Percentiles rank a stretch among this genome's conserved stretches.
Evolutionary conservation across 2,113 vertebrate genomes (phyloP).

Genomic region (Rattus rattus): DNA sequence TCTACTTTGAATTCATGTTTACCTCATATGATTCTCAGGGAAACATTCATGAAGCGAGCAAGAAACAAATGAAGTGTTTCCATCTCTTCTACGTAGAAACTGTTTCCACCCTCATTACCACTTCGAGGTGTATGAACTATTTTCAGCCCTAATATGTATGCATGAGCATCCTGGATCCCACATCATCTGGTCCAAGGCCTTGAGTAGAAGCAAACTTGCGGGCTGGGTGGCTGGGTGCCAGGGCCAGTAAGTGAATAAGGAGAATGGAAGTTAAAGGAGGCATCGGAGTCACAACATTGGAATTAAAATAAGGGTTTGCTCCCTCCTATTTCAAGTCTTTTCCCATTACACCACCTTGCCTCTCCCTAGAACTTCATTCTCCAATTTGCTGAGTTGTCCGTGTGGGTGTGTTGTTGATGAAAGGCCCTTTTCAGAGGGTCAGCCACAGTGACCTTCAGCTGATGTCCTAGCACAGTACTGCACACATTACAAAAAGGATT

Average conservation of each 20-base stretch:
- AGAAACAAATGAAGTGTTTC: background rate
- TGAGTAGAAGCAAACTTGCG: background rate
- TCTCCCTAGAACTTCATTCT: slow-evolving; percentile 57
- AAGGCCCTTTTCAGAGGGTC: slow-evolving; percentile 74
- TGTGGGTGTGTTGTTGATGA: slow-evolving; percentile 45
- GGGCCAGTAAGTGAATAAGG: background rate
- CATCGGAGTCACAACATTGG: background rate
- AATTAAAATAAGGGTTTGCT: slow-evolving; percentile 54
- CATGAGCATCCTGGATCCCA: background rate
- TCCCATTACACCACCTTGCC: background rate
- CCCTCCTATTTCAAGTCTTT: background rate
- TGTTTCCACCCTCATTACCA: background rate
- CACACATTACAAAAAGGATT: slow-evolving; percentile 67
- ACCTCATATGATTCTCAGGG: background rate
- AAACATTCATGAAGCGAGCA: slow-evolving; percentile 3
- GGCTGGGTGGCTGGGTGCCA: background rate
- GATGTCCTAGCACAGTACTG: slow-evolving; percentile 59
- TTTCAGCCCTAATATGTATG: background rate
- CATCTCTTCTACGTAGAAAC: slow-evolving; percentile 4
- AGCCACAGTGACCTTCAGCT: slow-evolving; percentile 67
- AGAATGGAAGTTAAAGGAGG: background rate
- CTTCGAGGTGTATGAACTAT: background rate
- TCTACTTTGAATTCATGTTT: background rate
- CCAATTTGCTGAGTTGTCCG: slow-evolving; percentile 59
- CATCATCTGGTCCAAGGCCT: background rate